Evolutionary conservation across 2,888 invertebrate species (phyloP).

Genomic region (Lissocephala sabroskyi): DNA sequence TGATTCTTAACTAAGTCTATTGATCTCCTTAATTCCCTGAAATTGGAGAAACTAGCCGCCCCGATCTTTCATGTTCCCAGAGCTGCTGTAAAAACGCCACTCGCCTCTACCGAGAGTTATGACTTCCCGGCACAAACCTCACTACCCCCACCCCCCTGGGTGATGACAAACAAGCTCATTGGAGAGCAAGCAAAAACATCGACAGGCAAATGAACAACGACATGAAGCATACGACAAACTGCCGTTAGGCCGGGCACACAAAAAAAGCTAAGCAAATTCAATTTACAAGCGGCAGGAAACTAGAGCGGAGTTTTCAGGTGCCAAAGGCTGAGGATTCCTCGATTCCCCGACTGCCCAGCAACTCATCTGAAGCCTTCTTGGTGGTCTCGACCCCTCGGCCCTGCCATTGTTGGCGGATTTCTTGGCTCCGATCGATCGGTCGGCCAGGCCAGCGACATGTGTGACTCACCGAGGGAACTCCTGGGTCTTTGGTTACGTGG

Average conservation of each 20-base stretch:
- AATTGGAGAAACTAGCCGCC: too few relatives aligned
- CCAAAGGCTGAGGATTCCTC: background rate
- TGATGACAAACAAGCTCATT: constrained; percentile 2
- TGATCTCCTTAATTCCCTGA: too few relatives aligned
- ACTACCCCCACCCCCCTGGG: too few relatives aligned
- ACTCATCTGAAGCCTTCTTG: constrained; percentile 24
- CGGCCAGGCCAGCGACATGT: background rate
- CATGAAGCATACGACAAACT: background rate
- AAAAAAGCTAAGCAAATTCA: constrained; percentile 8
- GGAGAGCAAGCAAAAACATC: background rate
- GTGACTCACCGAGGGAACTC: constrained; percentile 41
- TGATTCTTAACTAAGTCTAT: too few relatives aligned
- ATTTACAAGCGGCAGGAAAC: constrained; percentile 9
- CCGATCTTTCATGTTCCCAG: too few relatives aligned
- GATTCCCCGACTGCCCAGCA: constrained; percentile 8
- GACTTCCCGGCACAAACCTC: too few relatives aligned
- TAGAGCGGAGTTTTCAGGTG: constrained; percentile 52
- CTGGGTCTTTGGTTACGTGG: constrained; percentile 41
- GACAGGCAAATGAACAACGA: background rate
- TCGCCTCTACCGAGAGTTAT: too few relatives aligned
- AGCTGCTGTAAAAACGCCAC: too few relatives aligned
- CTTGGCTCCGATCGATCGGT: constrained; percentile 5
- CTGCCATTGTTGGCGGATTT: constrained; percentile 49
- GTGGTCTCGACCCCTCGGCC: constrained; percentile 35
- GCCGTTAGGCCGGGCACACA: constrained; percentile 17